Conservation (phyloP, 2,797 vertebrate genomes). For the Bucorvus abyssinicus region DNA sequence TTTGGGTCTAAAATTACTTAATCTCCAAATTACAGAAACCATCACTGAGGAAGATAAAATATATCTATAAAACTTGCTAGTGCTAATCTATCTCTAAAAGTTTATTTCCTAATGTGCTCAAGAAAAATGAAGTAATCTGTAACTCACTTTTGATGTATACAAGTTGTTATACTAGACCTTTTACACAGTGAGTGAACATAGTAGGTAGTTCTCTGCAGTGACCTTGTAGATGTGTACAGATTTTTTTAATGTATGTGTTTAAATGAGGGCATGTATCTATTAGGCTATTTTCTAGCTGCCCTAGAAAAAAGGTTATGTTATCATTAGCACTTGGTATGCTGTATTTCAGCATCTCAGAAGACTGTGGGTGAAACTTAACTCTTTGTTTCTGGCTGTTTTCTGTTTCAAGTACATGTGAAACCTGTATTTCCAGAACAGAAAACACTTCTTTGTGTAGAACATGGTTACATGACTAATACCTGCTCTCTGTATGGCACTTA, state of each 20-base stretch:
- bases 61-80: background rate
- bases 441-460: background rate
- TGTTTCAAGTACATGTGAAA: background rate
- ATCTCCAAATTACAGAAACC: background rate
- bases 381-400: background rate
- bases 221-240: background rate
- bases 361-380: background rate
- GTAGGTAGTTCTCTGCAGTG: background rate
- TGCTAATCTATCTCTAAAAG: background rate
- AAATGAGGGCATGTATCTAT: background rate
- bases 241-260: background rate
- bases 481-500: background rate
- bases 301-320: background rate
- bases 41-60: background rate
- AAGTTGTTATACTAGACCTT: background rate
- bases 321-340: background rate
- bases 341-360: background rate
- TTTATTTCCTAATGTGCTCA: background rate
- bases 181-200: background rate
- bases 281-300: background rate
- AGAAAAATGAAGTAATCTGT: background rate
- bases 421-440: constrained; percentile 36
- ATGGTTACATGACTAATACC: background rate
- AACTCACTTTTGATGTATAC: background rate
- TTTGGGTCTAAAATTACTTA: background rate